A percentile compares a stretch with the other conserved stretches of the same genome.
Evolutionary conservation across 2,797 vertebrate genomes (phyloP).

Genomic region (Acridotheres tristis): DNA sequence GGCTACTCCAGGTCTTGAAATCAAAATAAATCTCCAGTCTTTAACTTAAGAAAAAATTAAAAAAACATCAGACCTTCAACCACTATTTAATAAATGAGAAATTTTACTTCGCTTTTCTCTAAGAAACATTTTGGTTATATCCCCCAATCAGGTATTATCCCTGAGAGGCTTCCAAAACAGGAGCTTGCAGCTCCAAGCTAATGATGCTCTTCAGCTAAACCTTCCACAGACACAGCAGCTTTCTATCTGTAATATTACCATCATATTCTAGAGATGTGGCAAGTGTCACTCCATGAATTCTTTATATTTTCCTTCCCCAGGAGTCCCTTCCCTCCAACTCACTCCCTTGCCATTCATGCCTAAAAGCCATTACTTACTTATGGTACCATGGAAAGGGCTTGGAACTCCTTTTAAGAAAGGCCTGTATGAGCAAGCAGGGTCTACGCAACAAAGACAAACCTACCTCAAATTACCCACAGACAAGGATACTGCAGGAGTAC

Average conservation of each 20-base stretch:
- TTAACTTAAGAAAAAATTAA: background rate
- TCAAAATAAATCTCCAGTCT: background rate
- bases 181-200: accelerated
- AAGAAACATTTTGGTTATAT: background rate
- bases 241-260: background rate
- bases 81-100: background rate
- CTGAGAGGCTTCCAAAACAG: background rate
- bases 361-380: background rate
- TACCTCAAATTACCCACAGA: background rate
- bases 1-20: background rate
- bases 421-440: background rate
- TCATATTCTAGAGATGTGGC: background rate
- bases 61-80: background rate
- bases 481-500: background rate
- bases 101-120: background rate
- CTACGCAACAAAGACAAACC: background rate
- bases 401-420: background rate
- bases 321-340: conserved; percentile 1
- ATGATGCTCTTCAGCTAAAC: background rate
- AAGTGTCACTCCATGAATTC: background rate
- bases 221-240: background rate
- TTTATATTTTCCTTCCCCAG: background rate
- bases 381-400: background rate
- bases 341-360: background rate
- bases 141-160: background rate